Evolutionary conservation across 2,113 vertebrate genomes (phyloP).

Genomic region (Nibea coibor): DNA sequence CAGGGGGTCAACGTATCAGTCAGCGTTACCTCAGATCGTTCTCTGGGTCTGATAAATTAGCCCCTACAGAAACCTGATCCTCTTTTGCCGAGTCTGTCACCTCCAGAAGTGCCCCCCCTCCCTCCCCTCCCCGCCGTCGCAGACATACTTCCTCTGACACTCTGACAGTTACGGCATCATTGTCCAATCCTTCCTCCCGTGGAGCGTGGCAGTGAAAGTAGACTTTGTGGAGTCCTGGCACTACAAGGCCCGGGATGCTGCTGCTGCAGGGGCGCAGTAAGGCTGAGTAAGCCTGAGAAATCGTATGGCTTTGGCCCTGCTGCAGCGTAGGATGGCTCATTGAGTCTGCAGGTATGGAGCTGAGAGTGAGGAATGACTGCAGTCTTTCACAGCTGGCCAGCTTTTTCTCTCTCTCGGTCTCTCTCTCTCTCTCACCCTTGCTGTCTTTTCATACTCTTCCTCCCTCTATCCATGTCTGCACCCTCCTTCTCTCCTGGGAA

Average conservation of each 20-base stretch:
- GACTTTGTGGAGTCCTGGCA: constrained; percentile 63
- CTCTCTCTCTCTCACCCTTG: constrained; percentile 36
- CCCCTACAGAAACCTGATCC: constrained; percentile 12
- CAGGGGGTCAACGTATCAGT: constrained; percentile 4
- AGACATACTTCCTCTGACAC: constrained; percentile 59
- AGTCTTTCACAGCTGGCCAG: constrained; percentile 67
- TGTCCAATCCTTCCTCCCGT: constrained; percentile 65
- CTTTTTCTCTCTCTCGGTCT: constrained; percentile 40
- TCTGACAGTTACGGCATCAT: constrained; percentile 63
- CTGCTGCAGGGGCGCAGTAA: constrained; percentile 56
- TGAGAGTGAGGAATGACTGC: constrained; percentile 77
- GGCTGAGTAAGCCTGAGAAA: constrained; percentile 77
- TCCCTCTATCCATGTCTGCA: constrained; percentile 3
- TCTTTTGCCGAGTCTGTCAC: constrained; percentile 36
- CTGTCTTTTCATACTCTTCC: constrained; percentile 44
- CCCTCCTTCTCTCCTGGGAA: constrained; percentile 40
- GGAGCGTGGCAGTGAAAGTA: constrained; percentile 59
- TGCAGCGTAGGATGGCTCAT: constrained; percentile 73
- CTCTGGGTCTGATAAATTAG: constrained; percentile 11
- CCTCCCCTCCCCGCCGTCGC: background rate
- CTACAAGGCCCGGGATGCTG: constrained; percentile 53
- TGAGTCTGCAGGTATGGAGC: constrained; percentile 76
- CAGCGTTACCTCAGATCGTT: constrained; percentile 8
- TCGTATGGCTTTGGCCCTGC: constrained; percentile 69
- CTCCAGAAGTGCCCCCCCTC: constrained; percentile 9